A percentile compares a stretch with the other conserved stretches of the same genome.
phyloP scores from a whole-genome alignment of 2,113 vertebrate genomes.

The Scomber colias region DNA sequence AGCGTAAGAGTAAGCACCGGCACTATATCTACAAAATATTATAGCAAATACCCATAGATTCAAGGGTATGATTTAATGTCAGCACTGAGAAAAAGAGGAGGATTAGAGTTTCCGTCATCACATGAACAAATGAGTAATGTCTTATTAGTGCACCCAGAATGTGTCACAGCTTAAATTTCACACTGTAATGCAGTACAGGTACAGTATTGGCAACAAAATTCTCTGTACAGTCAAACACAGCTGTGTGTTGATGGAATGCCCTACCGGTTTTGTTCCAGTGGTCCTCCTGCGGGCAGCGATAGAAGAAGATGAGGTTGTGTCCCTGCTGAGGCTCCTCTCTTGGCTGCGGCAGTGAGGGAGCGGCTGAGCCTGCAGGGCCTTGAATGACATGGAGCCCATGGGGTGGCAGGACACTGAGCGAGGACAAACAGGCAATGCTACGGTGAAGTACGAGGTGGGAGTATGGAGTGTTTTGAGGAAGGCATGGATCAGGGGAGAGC shows the following conservation, averaged over 20 bases:
- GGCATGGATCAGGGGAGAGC: slow-evolving; percentile 72
- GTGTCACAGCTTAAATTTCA: too few relatives aligned
- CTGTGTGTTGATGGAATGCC: neutral
- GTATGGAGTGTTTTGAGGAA: slow-evolving; percentile 79
- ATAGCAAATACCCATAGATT: too few relatives aligned
- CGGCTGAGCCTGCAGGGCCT: slow-evolving; percentile 86
- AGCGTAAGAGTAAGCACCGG: too few relatives aligned
- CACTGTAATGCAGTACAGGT: neutral
- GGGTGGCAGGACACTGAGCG: slow-evolving; percentile 99
- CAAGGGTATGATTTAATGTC: too few relatives aligned
- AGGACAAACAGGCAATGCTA: slow-evolving; percentile 99
- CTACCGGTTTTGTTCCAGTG: slow-evolving; percentile 75
- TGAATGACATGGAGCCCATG: slow-evolving; percentile 92
- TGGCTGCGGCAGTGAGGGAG: slow-evolving; percentile 87
- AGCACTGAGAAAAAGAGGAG: too few relatives aligned
- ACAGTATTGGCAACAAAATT: neutral
- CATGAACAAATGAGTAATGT: too few relatives aligned
- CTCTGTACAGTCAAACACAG: too few relatives aligned
- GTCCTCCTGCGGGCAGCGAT: slow-evolving; percentile 85
- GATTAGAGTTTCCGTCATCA: too few relatives aligned
- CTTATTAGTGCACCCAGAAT: too few relatives aligned
- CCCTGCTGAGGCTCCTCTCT: slow-evolving; percentile 87
- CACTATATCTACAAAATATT: too few relatives aligned
- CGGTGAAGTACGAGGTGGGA: slow-evolving; percentile 74
- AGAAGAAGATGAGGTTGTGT: slow-evolving; percentile 82